Evolutionary conservation across 2,888 invertebrate species (phyloP).

Genomic region (Galeruca laticollis): DNA sequence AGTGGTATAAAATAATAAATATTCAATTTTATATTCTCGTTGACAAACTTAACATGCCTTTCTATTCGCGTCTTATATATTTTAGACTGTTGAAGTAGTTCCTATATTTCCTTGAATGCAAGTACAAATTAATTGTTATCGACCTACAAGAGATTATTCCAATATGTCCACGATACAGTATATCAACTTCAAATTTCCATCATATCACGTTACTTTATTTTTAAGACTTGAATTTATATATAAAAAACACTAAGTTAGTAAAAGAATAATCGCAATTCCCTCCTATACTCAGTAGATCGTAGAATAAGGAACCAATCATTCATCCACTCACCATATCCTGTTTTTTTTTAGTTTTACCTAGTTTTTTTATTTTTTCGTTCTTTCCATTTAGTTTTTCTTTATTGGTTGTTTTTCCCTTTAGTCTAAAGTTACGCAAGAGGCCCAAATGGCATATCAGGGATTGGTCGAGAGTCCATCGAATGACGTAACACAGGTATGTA

Average conservation of each 20-base stretch:
- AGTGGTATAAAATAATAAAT: too few relatives aligned
- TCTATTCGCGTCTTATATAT: too few relatives aligned
- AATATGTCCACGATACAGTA: too few relatives aligned
- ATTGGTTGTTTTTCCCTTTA: conserved; percentile 66
- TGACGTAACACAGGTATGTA: conserved; percentile 61
- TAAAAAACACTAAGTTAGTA: conserved; percentile 9
- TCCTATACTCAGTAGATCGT: conserved; percentile 18
- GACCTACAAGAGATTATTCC: too few relatives aligned
- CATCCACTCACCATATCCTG: conserved; percentile 12
- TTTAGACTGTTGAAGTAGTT: too few relatives aligned
- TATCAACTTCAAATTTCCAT: background rate
- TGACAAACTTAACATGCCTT: too few relatives aligned
- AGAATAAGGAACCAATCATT: background rate
- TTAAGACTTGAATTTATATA: conserved; percentile 21
- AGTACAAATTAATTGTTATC: too few relatives aligned
- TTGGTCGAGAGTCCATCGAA: conserved; percentile 79
- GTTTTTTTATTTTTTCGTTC: conserved; percentile 39
- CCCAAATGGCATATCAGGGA: conserved; percentile 92
- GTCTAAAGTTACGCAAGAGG: conserved; percentile 88
- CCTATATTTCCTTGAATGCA: too few relatives aligned
- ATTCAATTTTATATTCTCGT: too few relatives aligned
- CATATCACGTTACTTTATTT: conserved; percentile 1
- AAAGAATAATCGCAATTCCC: conserved; percentile 27
- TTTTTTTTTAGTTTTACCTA: conserved; percentile 33
- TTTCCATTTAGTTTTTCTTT: conserved; percentile 58